A percentile compares a stretch with the other conserved stretches of the same genome.
phyloP scores from a whole-genome alignment of 30 jellyfish, hydroid and myxozoan species.

The Sanderia malayensis region DNA sequence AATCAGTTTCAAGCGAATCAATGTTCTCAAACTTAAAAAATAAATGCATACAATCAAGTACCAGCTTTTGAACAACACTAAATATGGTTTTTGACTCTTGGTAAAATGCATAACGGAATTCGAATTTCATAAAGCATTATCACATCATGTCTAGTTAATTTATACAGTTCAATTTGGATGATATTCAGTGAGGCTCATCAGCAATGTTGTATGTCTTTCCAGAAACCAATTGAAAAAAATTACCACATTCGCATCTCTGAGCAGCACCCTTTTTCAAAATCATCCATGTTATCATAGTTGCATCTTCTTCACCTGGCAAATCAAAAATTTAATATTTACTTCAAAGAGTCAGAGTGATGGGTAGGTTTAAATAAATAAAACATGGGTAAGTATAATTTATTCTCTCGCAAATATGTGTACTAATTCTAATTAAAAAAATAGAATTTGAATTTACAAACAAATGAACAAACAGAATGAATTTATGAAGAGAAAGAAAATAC shows the following conservation, averaged over 20 bases:
- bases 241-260: constrained; percentile 97
- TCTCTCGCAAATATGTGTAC: too few relatives aligned
- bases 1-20: too few relatives aligned
- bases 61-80: not conserved
- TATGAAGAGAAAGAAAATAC: too few relatives aligned
- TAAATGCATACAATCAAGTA: too few relatives aligned
- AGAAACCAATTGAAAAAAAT: constrained; percentile 75
- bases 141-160: not conserved
- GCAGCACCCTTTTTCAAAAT: constrained; percentile 89
- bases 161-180: not conserved
- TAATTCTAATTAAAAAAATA: too few relatives aligned
- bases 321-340: too few relatives aligned
- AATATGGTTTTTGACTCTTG: not conserved
- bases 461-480: too few relatives aligned
- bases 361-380: too few relatives aligned
- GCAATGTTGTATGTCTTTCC: constrained; percentile 88
- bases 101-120: not conserved
- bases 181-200: constrained; percentile 35
- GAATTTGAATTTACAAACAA: too few relatives aligned
- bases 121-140: not conserved
- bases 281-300: constrained; percentile 94
- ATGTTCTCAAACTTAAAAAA: too few relatives aligned
- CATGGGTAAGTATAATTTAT: too few relatives aligned
- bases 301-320: constrained; percentile 92
- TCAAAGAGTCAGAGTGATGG: too few relatives aligned